Conservation (phyloP, 2,113 vertebrate species). For the Chroicocephalus ridibundus region DNA sequence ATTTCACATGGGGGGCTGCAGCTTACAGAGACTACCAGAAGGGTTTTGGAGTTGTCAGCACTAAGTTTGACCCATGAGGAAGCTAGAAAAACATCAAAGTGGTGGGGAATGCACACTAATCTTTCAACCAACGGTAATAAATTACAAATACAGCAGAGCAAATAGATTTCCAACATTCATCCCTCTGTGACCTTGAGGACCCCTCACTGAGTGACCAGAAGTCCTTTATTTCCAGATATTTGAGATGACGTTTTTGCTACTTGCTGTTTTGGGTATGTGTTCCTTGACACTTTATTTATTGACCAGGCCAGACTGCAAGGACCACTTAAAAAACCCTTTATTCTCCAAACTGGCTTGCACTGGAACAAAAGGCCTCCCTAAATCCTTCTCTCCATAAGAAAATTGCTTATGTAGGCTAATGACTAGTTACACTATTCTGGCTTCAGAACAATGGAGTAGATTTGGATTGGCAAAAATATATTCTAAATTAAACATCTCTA, state of each 20-base stretch:
- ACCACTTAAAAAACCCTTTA: not conserved
- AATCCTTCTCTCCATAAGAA: not conserved
- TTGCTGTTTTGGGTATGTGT: not conserved
- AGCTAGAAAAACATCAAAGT: constrained; percentile 3
- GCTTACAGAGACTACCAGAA: not conserved
- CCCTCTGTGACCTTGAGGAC: not conserved
- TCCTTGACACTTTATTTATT: not conserved
- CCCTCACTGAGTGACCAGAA: constrained; percentile 54
- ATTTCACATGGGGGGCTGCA: not conserved
- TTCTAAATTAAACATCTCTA: constrained; percentile 43
- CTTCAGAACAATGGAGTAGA: not conserved
- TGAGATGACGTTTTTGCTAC: not conserved
- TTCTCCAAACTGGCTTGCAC: not conserved
- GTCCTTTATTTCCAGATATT: constrained; percentile 68
- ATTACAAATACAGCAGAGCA: constrained; percentile 71
- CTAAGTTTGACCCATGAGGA: not conserved
- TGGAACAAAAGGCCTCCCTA: not conserved
- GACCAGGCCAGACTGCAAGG: not conserved
- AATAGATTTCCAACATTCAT: constrained; percentile 58
- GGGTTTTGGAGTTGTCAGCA: not conserved
- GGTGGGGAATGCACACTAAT: not conserved
- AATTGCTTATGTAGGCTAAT: constrained; percentile 6
- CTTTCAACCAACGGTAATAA: constrained; percentile 56
- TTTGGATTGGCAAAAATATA: constrained; percentile 1
- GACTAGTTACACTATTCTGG: not conserved